These are phyloP conservation scores for Coelopa pilipes DNA, from an alignment of 2,888 invertebrate species.

Conservation along the genomic window DNA sequence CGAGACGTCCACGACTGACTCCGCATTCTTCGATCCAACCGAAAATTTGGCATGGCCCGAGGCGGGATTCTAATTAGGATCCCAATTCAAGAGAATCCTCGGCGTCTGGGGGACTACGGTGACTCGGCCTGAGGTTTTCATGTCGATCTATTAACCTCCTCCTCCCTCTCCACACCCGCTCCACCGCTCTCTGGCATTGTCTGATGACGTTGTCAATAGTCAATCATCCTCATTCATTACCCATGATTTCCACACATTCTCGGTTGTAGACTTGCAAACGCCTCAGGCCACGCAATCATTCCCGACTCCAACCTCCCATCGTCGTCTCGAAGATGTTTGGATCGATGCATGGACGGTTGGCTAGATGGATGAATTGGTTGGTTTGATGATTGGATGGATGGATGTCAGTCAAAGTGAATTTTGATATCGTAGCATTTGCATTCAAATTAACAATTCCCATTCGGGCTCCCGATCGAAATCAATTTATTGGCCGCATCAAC, in stretches of 20 bases:
- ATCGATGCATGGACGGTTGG: background rate
- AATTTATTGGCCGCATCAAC: background rate
- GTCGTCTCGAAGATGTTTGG: background rate
- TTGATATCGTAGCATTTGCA: conserved; percentile 28
- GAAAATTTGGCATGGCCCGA: too few species aligned
- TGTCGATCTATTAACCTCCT: too few species aligned
- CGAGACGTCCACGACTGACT: too few species aligned
- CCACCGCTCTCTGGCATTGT: background rate
- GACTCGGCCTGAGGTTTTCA: too few species aligned
- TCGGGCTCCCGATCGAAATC: background rate
- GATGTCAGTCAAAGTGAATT: conserved; percentile 23
- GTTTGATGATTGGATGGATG: background rate
- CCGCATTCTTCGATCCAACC: too few species aligned
- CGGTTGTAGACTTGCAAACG: conserved; percentile 6
- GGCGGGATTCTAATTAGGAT: too few species aligned
- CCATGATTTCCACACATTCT: conserved; percentile 17
- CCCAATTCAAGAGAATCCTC: conserved; percentile 2
- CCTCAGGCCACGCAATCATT: conserved; percentile 28
- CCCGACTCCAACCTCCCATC: background rate
- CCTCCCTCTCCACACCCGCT: background rate
- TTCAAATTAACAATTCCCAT: conserved; percentile 24
- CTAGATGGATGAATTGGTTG: background rate
- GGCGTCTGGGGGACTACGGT: too few species aligned
- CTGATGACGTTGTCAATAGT: background rate
- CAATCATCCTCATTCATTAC: too few species aligned